Evolutionary conservation across 1,140 invertebrate genomes (phyloP).

Genomic region (Pseudachorutes palmiensis): DNA sequence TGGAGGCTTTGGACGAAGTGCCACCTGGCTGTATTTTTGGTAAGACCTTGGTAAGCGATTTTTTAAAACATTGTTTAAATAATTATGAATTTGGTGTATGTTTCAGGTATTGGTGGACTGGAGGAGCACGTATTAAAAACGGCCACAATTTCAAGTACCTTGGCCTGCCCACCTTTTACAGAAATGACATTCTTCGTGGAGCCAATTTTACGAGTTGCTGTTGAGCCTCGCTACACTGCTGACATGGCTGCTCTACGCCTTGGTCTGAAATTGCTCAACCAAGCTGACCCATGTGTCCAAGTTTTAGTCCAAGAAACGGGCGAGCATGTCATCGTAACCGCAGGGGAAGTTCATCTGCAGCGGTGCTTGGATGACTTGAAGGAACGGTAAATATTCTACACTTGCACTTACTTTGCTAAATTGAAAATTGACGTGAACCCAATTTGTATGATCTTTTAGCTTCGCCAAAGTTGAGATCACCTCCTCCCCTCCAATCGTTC

Average conservation of each 20-base stretch:
- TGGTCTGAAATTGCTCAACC: slow-evolving; percentile 72
- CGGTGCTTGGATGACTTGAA: slow-evolving; percentile 80
- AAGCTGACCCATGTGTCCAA: slow-evolving; percentile 88
- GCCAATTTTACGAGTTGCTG: slow-evolving; percentile 86
- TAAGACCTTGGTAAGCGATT: slow-evolving; percentile 32
- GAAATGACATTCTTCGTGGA: slow-evolving; percentile 69
- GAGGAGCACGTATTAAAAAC: slow-evolving; percentile 82
- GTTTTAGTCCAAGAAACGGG: slow-evolving; percentile 86
- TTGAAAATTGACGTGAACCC: too few species aligned
- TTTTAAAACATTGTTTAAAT: too few species aligned
- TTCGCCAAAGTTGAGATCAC: slow-evolving; percentile 83
- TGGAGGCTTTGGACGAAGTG: slow-evolving; percentile 68
- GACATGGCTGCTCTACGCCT: slow-evolving; percentile 73
- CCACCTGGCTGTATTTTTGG: slow-evolving; percentile 83
- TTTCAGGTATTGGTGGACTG: slow-evolving; percentile 69
- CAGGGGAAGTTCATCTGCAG: slow-evolving; percentile 95
- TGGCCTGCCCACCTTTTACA: slow-evolving; percentile 80
- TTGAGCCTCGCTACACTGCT: slow-evolving; percentile 77
- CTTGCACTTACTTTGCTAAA: not conserved
- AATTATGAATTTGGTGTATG: too few species aligned
- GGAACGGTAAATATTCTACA: slow-evolving; percentile 45
- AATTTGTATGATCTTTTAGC: slow-evolving; percentile 43
- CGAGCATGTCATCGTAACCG: slow-evolving; percentile 90
- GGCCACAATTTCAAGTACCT: slow-evolving; percentile 74
- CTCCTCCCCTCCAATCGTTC: slow-evolving; percentile 90